A percentile compares a stretch with the other conserved stretches of the same genome.
Conservation (phyloP, 2,797 vertebrate genomes). For the Danio kyathit region DNA sequence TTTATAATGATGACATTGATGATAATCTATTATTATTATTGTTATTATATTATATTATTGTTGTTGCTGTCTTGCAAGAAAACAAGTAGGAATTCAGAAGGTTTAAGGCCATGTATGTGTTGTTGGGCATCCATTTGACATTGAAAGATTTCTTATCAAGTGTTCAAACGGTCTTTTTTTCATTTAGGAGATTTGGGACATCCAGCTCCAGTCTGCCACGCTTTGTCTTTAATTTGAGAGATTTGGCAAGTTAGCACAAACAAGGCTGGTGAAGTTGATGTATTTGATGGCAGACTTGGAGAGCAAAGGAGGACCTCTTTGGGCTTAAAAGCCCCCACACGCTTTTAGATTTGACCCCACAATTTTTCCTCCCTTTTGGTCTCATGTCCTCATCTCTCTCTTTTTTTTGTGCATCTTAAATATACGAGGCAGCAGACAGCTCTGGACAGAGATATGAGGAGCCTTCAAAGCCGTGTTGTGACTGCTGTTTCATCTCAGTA, state of each 20-base stretch:
- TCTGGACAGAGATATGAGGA: slow-evolving; percentile 63
- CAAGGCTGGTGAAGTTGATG: slow-evolving; percentile 60
- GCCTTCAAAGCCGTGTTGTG: slow-evolving; percentile 63
- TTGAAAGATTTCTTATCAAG: background rate
- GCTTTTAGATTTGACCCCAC: slow-evolving; percentile 75
- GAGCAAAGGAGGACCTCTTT: slow-evolving; percentile 60
- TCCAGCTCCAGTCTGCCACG: slow-evolving; percentile 22
- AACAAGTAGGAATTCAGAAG: background rate
- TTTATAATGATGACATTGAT: no score
- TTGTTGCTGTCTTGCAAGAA: background rate
- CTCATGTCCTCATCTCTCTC: slow-evolving; percentile 47
- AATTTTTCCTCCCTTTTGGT: slow-evolving; percentile 56
- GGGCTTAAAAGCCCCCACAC: slow-evolving; percentile 69
- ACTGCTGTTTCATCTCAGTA: slow-evolving; percentile 64
- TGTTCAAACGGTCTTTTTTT: background rate
- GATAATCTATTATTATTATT: background rate
- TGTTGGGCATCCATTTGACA: background rate
- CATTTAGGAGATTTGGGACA: slow-evolving; percentile 17
- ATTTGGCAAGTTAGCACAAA: slow-evolving; percentile 60
- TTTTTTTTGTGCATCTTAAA: slow-evolving; percentile 62
- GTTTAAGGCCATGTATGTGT: background rate
- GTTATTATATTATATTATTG: no score
- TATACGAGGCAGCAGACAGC: slow-evolving; percentile 64
- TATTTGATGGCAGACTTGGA: slow-evolving; percentile 57
- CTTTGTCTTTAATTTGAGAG: slow-evolving; percentile 45